These are phyloP conservation scores for Athalia cordata DNA, from an alignment of 2,888 invertebrate genomes.

Conservation along the genomic window DNA sequence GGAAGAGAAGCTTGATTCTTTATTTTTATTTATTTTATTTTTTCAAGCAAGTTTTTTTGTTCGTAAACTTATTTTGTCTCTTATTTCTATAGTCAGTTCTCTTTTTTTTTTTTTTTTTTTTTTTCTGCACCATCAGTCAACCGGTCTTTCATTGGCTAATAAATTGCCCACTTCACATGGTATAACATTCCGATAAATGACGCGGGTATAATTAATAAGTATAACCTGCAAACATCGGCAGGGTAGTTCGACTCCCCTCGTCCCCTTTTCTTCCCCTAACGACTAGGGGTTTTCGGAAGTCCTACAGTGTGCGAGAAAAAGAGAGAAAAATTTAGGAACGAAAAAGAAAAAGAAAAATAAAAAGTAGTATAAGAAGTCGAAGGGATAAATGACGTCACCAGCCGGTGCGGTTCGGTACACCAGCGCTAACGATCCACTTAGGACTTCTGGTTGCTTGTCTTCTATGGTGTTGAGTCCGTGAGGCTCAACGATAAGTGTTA, in stretches of 20 bases:
- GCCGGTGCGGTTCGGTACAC: constrained; percentile 48
- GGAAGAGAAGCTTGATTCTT: constrained; percentile 2
- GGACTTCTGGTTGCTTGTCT: constrained; percentile 21
- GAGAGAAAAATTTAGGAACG: background rate
- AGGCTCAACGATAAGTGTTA: constrained; percentile 40
- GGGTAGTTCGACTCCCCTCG: constrained; percentile 7
- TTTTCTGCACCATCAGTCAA: constrained; percentile 35
- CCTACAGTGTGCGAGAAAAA: background rate
- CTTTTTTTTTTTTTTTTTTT: too few relatives aligned
- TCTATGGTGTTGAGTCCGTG: constrained; percentile 11
- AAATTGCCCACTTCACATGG: constrained; percentile 56
- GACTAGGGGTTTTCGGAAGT: background rate
- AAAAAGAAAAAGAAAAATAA: too few relatives aligned
- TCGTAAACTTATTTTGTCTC: background rate
- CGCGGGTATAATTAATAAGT: constrained; percentile 23
- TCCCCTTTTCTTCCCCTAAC: background rate
- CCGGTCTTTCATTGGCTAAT: constrained; percentile 60
- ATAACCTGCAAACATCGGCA: constrained; percentile 17
- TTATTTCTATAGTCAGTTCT: background rate
- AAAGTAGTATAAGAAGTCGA: constrained; percentile 21
- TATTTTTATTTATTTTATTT: background rate
- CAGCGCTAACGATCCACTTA: constrained; percentile 56
- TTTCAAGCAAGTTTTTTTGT: background rate
- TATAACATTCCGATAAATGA: constrained; percentile 60
- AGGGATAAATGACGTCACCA: constrained; percentile 45